Evolutionary conservation across 2,113 vertebrate species (phyloP), one percentile per base, ranked within the genome.

Genomic region (Thunnus thynnus): DNA sequence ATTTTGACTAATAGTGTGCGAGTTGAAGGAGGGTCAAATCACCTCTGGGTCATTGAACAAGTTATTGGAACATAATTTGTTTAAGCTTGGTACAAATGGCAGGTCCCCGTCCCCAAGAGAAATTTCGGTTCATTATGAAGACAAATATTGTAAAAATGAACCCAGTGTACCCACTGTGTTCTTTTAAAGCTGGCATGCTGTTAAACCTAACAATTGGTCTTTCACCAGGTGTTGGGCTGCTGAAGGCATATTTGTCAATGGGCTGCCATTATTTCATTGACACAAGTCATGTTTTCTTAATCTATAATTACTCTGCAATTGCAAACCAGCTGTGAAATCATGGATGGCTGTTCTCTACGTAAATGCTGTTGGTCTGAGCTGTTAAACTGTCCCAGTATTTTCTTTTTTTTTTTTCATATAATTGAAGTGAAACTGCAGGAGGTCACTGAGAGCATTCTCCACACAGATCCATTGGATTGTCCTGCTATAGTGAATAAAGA

Each of bases 231-330:
- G 81, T 66, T 85, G 76, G 77, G 82, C 75, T 65, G 68, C 87
- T 82, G 57, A 82, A 79, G 63, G 68, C 32, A 30, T 82, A 85
- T 92, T 93, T 88, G 88, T 85, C 85, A 90, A 65, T 84, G 70
- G 62, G 68, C 78, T 81, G 89, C 83, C 68, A 86, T 92, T 90
- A 89, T 92, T 89, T 87, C 76, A 91, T 89, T 88, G 86, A 92
- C 83, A 93, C 80, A 82, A 90, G 68, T 88, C 52, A 17, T 89
- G 86, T 92, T 93, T 88, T 89, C 76, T 87, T 90, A 88, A 92
- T 91, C 83, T 87, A 47, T 89, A 92, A 94, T 93, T 91, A 88
- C 52, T 62, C 73, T 83, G 78, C 74, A 91, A 91, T 93, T 93
- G 73, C 86, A 90, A 83, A 67, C 71, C 90, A 93, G 82, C 90